Percentiles rank a stretch among this genome's conserved stretches.
phyloP scores from a whole-genome alignment of 2,797 vertebrate species.

The Spea hammondii region DNA sequence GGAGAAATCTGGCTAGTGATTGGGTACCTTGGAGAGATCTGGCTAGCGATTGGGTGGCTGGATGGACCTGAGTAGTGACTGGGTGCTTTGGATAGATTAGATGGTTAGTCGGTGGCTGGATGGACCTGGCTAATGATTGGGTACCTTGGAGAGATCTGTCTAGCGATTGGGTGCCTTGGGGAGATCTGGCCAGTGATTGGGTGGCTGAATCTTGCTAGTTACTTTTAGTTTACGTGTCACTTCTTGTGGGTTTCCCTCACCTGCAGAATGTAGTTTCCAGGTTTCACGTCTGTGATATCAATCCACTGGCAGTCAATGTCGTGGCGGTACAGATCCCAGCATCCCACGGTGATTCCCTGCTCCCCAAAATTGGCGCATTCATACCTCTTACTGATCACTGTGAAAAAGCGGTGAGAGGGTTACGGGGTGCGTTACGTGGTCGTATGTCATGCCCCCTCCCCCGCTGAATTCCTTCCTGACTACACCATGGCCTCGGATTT shows the following conservation, averaged over 20 bases:
- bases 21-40: too few relatives aligned
- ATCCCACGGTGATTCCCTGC: slow-evolving; percentile 96
- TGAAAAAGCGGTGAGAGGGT: background rate
- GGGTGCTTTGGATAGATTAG: too few relatives aligned
- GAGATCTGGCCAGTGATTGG: background rate
- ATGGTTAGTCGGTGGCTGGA: too few relatives aligned
- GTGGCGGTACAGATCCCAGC: slow-evolving; percentile 94
- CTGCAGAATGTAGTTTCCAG: slow-evolving; percentile 96
- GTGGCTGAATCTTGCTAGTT: too few relatives aligned
- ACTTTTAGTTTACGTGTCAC: too few relatives aligned
- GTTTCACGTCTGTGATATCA: slow-evolving; percentile 90
- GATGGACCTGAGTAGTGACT: too few relatives aligned
- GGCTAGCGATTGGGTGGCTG: too few relatives aligned
- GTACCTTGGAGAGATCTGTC: too few relatives aligned
- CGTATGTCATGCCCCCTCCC: background rate
- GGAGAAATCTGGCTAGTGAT: too few relatives aligned
- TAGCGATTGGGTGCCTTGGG: too few relatives aligned
- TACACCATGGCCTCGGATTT: background rate
- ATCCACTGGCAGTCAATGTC: slow-evolving; percentile 99
- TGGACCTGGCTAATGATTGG: too few relatives aligned
- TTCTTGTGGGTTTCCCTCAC: slow-evolving; percentile 60
- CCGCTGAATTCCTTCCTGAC: too few relatives aligned
- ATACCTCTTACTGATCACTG: slow-evolving; percentile 89
- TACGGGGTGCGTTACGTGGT: background rate
- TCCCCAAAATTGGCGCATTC: slow-evolving; percentile 98